A percentile compares a stretch with the other conserved stretches of the same genome.
phyloP scores from a whole-genome alignment of 1,140 invertebrate genomes.

The Antheraea pernyi region DNA sequence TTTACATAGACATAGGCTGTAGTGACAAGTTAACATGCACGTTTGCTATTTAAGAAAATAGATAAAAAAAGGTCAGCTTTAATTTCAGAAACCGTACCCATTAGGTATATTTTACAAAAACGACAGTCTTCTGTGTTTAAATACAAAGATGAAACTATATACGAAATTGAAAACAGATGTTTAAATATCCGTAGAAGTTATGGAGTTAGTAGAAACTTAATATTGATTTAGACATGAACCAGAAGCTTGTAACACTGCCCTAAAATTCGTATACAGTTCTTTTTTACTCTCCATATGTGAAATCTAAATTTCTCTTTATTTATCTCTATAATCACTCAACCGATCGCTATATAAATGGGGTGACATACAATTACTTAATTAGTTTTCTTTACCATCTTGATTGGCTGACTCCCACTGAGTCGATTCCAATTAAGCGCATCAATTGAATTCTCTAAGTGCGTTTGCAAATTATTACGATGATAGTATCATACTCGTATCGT shows the following conservation, averaged over 20 bases:
- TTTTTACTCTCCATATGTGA: background rate
- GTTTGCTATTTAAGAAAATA: too few species aligned
- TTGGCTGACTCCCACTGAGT: background rate
- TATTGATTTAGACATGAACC: too few species aligned
- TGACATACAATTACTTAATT: constrained; percentile 5
- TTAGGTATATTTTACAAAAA: too few species aligned
- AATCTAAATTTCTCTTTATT: constrained; percentile 3
- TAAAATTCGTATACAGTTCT: background rate
- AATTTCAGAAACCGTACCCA: too few species aligned
- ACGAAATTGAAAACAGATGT: too few species aligned
- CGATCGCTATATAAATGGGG: background rate
- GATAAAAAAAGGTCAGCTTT: too few species aligned
- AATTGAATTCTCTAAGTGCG: constrained; percentile 3
- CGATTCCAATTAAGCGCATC: background rate
- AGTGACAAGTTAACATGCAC: too few species aligned
- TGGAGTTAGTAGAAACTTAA: too few species aligned
- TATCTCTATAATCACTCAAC: background rate
- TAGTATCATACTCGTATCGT: background rate
- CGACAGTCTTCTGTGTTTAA: too few species aligned
- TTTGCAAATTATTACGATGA: background rate
- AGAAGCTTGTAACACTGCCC: background rate
- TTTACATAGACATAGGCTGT: too few species aligned
- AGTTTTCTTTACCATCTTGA: background rate
- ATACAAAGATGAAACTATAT: background rate
- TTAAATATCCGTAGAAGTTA: too few species aligned